These are phyloP conservation scores for Ernsta delagoae DNA, from an alignment of 2,888 invertebrate species.

Conservation along the genomic window DNA sequence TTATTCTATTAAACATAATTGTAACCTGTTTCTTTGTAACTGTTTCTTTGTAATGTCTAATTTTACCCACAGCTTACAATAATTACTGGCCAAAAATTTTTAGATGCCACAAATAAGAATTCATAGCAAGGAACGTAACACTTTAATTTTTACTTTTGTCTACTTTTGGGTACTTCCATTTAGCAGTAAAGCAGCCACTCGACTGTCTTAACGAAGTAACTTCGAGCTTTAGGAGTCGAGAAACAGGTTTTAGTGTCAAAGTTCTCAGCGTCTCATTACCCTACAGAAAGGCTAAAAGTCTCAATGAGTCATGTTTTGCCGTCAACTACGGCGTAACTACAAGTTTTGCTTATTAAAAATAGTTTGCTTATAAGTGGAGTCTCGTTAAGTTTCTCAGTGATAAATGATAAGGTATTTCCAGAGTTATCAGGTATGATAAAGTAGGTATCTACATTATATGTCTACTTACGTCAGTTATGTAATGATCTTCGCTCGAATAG, in stretches of 20 bases:
- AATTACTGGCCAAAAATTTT: not conserved
- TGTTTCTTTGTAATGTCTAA: no score
- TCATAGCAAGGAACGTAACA: not conserved
- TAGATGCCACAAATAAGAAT: not conserved
- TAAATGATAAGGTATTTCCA: not conserved
- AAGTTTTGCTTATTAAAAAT: slow-evolving; percentile 23
- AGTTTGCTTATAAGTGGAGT: not conserved
- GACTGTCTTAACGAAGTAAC: slow-evolving; percentile 33
- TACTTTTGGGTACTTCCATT: slow-evolving; percentile 11
- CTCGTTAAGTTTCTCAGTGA: not conserved
- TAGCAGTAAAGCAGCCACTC: slow-evolving; percentile 21
- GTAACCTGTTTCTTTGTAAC: no score
- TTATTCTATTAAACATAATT: no score
- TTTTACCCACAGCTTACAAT: not conserved
- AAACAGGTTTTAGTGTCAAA: slow-evolving; percentile 26
- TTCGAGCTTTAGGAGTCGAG: slow-evolving; percentile 16
- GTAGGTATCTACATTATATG: no score
- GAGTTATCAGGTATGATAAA: no score
- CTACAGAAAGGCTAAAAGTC: slow-evolving; percentile 16
- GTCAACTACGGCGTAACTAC: slow-evolving; percentile 15
- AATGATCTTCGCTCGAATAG: slow-evolving; percentile 55
- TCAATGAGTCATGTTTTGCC: slow-evolving; percentile 15
- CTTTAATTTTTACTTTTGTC: slow-evolving; percentile 2
- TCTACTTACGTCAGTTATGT: slow-evolving; percentile 56
- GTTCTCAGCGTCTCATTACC: slow-evolving; percentile 35